phyloP scores from a whole-genome alignment of 2,888 invertebrate genomes.

The Dolichopus griseipennis region DNA sequence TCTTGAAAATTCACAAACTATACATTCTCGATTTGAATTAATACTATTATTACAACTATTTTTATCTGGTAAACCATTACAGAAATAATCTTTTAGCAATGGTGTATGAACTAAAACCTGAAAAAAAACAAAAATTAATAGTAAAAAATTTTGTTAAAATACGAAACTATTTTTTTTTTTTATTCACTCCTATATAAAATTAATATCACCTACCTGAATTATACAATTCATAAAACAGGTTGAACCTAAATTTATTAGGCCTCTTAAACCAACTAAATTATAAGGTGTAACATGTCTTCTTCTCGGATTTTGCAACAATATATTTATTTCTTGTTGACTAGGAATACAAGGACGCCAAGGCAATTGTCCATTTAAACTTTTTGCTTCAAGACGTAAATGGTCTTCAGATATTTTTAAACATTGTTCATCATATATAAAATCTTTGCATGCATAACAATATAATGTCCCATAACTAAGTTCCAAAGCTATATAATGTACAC shows the following conservation, averaged over 20 bases:
- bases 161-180: not conserved
- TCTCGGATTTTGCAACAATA: slow-evolving; percentile 65
- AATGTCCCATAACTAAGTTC: slow-evolving; percentile 84
- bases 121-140: slow-evolving; percentile 23
- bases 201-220: slow-evolving; percentile 55
- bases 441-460: slow-evolving; percentile 81
- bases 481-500: slow-evolving; percentile 75
- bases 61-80: slow-evolving; percentile 61
- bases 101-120: slow-evolving; percentile 91
- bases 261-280: slow-evolving; percentile 82
- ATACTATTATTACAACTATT: slow-evolving; percentile 65
- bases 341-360: slow-evolving; percentile 73
- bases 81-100: slow-evolving; percentile 84
- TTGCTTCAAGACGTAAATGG: slow-evolving; percentile 50
- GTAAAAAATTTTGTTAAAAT: not conserved
- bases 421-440: slow-evolving; percentile 83
- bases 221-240: slow-evolving; percentile 99
- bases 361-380: slow-evolving; percentile 51
- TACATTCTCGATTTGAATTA: slow-evolving; percentile 63
- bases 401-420: slow-evolving; percentile 49
- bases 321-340: slow-evolving; percentile 64
- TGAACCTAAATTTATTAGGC: slow-evolving; percentile 89
- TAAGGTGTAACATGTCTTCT: slow-evolving; percentile 70
- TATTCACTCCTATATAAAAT: no score
- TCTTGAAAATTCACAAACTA: slow-evolving; percentile 92